A percentile compares a stretch with the other conserved stretches of the same genome.
Evolutionary conservation across 2,888 invertebrate genomes (phyloP).

Genomic region (Sclerodermus sp.): DNA sequence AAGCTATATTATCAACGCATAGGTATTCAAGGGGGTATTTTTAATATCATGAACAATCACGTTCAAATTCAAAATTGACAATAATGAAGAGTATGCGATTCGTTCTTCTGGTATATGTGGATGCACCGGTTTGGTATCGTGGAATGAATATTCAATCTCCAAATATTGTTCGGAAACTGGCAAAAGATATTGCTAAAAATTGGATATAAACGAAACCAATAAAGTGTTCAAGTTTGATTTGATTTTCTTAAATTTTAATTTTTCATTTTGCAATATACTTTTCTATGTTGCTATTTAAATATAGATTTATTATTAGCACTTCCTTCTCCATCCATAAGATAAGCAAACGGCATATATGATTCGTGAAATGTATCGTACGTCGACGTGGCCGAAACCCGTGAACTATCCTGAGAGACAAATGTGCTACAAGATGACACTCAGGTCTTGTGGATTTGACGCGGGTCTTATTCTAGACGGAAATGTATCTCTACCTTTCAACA

Average conservation of each 20-base stretch:
- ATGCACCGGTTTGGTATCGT: slow-evolving; percentile 89
- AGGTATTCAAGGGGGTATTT: slow-evolving; percentile 94
- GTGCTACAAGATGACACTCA: slow-evolving; percentile 71
- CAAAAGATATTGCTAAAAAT: slow-evolving; percentile 30
- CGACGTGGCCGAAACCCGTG: slow-evolving; percentile 76
- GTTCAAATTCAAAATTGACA: slow-evolving; percentile 78
- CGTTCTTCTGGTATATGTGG: slow-evolving; percentile 94
- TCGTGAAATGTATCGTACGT: slow-evolving; percentile 84
- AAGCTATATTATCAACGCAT: slow-evolving; percentile 9
- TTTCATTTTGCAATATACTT: too few species aligned
- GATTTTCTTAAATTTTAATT: too few species aligned
- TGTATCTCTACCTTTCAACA: slow-evolving; percentile 88
- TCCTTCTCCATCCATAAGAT: slow-evolving; percentile 62
- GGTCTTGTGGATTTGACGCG: slow-evolving; percentile 85
- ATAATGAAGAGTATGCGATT: slow-evolving; percentile 74
- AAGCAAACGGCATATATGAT: slow-evolving; percentile 83
- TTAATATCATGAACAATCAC: slow-evolving; percentile 91
- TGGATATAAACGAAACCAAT: slow-evolving; percentile 11
- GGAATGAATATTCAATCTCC: slow-evolving; percentile 21
- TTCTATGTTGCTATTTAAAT: not conserved
- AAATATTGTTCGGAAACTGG: slow-evolving; percentile 21
- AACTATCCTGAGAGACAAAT: slow-evolving; percentile 73
- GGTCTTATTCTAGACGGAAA: slow-evolving; percentile 90
- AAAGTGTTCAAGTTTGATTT: slow-evolving; percentile 6
- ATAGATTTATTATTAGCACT: not conserved